A percentile compares a stretch with the other conserved stretches of the same genome.
Conservation (phyloP, 2,888 invertebrate genomes). For the Dicycla oo region DNA sequence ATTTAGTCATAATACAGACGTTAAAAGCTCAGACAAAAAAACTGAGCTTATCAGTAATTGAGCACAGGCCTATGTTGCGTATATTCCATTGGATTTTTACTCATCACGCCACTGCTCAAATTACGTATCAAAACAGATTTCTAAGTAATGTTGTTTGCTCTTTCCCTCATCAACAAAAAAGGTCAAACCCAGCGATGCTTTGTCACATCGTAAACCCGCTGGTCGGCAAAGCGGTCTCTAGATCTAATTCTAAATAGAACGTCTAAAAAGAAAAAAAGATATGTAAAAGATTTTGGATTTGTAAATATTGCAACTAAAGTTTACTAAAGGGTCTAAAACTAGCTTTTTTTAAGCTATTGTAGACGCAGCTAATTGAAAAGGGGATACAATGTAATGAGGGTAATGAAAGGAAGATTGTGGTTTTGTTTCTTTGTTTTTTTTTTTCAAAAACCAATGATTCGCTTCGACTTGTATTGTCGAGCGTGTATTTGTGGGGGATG, state of each 20-base stretch:
- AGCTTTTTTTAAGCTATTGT: slow-evolving; percentile 45
- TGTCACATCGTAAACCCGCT: slow-evolving; percentile 76
- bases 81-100: not conserved
- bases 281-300: slow-evolving; percentile 66
- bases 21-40: not conserved
- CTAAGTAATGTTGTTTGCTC: not conserved
- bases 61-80: not conserved
- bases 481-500: slow-evolving; percentile 37
- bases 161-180: slow-evolving; percentile 67
- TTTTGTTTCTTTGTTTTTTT: slow-evolving; percentile 24
- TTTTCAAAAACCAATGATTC: slow-evolving; percentile 49
- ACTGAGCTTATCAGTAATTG: not conserved
- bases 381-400: slow-evolving; percentile 39
- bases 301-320: slow-evolving; percentile 60
- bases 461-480: slow-evolving; percentile 43
- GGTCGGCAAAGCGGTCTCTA: slow-evolving; percentile 86
- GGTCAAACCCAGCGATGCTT: slow-evolving; percentile 79
- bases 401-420: slow-evolving; percentile 45
- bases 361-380: slow-evolving; percentile 46
- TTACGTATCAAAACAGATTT: not conserved
- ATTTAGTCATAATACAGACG: not conserved
- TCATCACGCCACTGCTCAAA: not conserved
- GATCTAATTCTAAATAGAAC: slow-evolving; percentile 71
- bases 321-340: slow-evolving; percentile 55
- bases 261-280: slow-evolving; percentile 71